Percentiles rank a stretch among this genome's conserved stretches.
These are phyloP conservation scores for Kryptopterus vitreolus DNA, from an alignment of 2,797 vertebrate species.

Conservation along the genomic window DNA sequence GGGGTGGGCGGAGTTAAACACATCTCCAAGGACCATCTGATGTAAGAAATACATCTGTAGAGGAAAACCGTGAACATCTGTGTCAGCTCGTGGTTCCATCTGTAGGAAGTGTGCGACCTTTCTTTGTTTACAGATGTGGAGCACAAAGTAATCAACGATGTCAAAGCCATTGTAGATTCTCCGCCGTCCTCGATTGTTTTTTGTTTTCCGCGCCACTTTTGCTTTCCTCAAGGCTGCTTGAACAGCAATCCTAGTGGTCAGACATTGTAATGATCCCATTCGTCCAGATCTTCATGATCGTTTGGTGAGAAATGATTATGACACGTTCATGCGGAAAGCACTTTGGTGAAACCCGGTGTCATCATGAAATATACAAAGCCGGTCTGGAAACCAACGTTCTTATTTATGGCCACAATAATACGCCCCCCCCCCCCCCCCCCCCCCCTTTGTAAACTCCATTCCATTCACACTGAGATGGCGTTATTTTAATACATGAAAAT, in stretches of 20 bases:
- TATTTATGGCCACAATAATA: neutral
- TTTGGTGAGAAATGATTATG: too few species aligned
- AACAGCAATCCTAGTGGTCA: too few species aligned
- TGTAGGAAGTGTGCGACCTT: neutral
- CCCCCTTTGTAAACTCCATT: too few species aligned
- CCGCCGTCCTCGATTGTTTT: too few species aligned
- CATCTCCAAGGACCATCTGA: neutral
- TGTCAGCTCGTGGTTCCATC: too few species aligned
- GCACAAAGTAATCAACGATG: neutral
- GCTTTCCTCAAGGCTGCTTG: too few species aligned
- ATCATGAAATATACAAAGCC: conserved; percentile 38
- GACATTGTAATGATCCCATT: too few species aligned
- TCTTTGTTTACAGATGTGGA: neutral
- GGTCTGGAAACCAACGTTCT: conserved; percentile 10
- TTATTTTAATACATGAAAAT: too few species aligned
- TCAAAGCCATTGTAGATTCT: neutral
- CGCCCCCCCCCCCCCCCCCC: too few species aligned
- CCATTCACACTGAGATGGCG: too few species aligned
- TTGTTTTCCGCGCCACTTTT: neutral
- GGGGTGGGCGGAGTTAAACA: conserved; percentile 18
- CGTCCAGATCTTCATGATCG: neutral
- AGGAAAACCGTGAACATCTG: too few species aligned
- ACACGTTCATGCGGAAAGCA: neutral
- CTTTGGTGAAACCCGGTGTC: conserved; percentile 33
- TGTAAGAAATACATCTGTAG: too few species aligned